These are phyloP conservation scores for Toxotes lorentzi DNA, from an alignment of 2,797 vertebrate species.

Conservation along the genomic window DNA sequence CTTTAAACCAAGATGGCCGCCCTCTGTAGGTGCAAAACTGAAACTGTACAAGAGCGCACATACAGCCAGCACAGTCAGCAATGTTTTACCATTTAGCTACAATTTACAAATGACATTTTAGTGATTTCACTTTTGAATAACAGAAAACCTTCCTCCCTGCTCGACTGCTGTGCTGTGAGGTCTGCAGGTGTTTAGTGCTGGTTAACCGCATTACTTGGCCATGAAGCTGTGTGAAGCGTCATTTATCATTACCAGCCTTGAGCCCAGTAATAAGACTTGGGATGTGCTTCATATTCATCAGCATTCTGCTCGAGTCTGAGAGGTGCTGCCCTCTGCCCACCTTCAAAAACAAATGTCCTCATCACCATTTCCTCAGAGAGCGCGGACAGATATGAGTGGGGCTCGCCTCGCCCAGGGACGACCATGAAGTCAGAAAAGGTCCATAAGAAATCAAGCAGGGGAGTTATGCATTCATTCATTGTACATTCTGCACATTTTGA, in stretches of 20 bases:
- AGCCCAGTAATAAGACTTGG: slow-evolving; percentile 57
- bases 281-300: slow-evolving; percentile 52
- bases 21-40: too few relatives aligned
- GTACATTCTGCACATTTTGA: slow-evolving; percentile 31
- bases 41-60: too few relatives aligned
- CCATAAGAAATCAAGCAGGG: not conserved
- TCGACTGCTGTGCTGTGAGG: not conserved
- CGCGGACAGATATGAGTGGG: not conserved
- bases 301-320: slow-evolving; percentile 36
- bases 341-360: slow-evolving; percentile 39
- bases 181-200: slow-evolving; percentile 30
- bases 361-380: slow-evolving; percentile 41
- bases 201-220: slow-evolving; percentile 33
- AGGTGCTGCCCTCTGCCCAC: not conserved
- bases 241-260: slow-evolving; percentile 53
- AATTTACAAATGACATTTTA: not conserved
- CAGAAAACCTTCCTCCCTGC: not conserved
- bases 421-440: not conserved
- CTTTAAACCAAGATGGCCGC: too few relatives aligned
- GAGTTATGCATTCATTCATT: slow-evolving; percentile 24
- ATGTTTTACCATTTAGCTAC: not conserved
- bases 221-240: slow-evolving; percentile 26
- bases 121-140: not conserved
- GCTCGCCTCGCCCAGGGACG: not conserved
- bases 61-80: too few relatives aligned